phyloP scores from a whole-genome alignment of 2,797 vertebrate species.

The Halcyon smyrnensis region DNA sequence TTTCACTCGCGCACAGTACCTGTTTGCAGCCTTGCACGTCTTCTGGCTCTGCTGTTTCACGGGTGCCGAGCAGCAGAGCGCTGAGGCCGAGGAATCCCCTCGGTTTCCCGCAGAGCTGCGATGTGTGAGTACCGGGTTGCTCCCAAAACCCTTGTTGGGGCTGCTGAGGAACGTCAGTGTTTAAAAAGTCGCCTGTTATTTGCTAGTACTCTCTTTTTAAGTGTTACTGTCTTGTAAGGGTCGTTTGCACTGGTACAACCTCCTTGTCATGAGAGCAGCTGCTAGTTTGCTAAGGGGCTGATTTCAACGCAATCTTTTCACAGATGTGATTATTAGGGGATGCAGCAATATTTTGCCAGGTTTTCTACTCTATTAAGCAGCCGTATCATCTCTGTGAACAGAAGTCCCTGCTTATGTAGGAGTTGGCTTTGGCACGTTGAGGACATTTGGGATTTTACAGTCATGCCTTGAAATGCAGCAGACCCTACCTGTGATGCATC shows the following conservation, averaged over 20 bases:
- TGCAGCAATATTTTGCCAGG: not conserved
- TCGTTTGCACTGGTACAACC: not conserved
- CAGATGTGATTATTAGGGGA: not conserved
- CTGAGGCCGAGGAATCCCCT: not conserved
- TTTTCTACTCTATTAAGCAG: slow-evolving; percentile 40
- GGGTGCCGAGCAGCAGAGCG: not conserved
- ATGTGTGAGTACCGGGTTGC: not conserved
- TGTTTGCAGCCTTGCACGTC: not conserved
- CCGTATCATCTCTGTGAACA: not conserved
- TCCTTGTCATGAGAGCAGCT: not conserved
- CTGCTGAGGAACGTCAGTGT: not conserved
- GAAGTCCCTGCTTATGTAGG: not conserved
- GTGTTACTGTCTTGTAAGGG: not conserved
- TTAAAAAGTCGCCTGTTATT: not conserved
- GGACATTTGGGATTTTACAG: not conserved
- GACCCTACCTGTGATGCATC: not conserved
- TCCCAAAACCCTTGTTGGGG: not conserved
- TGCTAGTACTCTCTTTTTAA: not conserved
- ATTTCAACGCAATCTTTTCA: not conserved
- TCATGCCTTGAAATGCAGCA: rapidly evolving
- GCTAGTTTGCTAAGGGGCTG: not conserved
- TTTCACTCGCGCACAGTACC: not conserved
- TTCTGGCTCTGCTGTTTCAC: not conserved
- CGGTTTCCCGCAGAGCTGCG: not conserved
- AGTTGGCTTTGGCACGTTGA: not conserved